Evolutionary conservation across 2,113 vertebrate genomes (phyloP), one percentile per base, ranked within the genome.

Genomic region (Neogobius melanostomus): DNA sequence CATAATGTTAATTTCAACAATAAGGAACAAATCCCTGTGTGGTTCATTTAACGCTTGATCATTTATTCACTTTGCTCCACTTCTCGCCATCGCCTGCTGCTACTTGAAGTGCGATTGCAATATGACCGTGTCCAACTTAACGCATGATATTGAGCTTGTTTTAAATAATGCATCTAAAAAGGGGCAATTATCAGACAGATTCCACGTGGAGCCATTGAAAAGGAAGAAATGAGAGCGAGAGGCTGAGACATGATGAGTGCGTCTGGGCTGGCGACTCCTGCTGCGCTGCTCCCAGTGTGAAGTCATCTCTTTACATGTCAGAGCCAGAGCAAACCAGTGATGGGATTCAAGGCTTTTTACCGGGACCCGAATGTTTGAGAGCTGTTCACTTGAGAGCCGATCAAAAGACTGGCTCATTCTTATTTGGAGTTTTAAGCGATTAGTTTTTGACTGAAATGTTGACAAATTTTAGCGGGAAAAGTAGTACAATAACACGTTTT

Each of bases 211-310:
- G 11, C 52, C 54, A 28, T 7, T 80, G 65, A 80, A 79, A 72
- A 17, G 59, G 66, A 76, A 79, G 68, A 70, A 48, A 67, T 69
- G 60, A 6, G 15, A 74, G 63, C 28, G 28, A 21, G n/a, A 12
- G 28, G 49, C 2, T 80, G 11, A 0, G n/a, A 48, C n/a, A 17
- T 16, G 4, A 11, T 57, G 64, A 28, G 47, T 69, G 59, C 45
- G 11, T 53, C 64, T n/a, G 28, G 54, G 67, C 67, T 43, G 57
- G 15, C 28, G 56, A 8, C 56, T 71, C 82, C 82, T 69, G 59
- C 75, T 21, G 71, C 3, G 7, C 0, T n/a, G 11, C 50, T 50
- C 80, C 7, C 77, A 71, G 71, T 68, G 12, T 66, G 73, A 75
- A 47, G 53, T 43, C 42, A 70, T 17, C 50, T 80, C n/a, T 74